Percentiles rank a stretch among this genome's conserved stretches.
phyloP scores from a whole-genome alignment of 2,888 invertebrate genomes.

The Scrobipalpa atriplicella region DNA sequence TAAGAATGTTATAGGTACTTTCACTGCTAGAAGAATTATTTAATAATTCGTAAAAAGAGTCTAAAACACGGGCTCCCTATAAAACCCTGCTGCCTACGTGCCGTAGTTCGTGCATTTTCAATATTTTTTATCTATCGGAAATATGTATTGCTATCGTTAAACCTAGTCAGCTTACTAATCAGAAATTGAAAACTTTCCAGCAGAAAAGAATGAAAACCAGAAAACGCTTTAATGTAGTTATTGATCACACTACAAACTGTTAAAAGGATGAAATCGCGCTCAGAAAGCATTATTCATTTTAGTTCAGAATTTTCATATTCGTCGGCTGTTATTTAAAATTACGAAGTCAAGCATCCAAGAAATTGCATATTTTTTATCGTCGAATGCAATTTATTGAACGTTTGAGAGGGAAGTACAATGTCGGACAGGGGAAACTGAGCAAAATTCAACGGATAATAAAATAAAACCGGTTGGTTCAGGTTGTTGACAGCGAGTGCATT shows the following conservation, averaged over 20 bases:
- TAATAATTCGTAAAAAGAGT: too few species aligned
- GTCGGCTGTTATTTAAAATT: constrained; percentile 21
- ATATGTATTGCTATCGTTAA: too few species aligned
- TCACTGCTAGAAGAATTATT: too few species aligned
- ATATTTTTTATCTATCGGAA: too few species aligned
- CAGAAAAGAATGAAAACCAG: background rate
- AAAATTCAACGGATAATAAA: constrained; percentile 77
- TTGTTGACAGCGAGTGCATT: constrained; percentile 69
- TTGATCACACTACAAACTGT: constrained; percentile 1
- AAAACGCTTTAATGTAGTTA: background rate
- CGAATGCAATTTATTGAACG: constrained; percentile 21
- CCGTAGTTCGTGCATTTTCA: too few species aligned
- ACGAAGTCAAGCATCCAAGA: constrained; percentile 19
- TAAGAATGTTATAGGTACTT: too few species aligned
- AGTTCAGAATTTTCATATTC: constrained; percentile 21
- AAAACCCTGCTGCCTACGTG: too few species aligned
- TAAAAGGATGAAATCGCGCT: constrained; percentile 3
- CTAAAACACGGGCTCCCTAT: too few species aligned
- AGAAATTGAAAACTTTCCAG: background rate
- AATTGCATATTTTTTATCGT: constrained; percentile 22
- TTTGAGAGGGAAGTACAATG: constrained; percentile 30
- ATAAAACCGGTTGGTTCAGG: constrained; percentile 73
- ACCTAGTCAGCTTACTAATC: background rate
- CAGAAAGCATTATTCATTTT: constrained; percentile 12
- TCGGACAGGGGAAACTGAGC: constrained; percentile 60